Conservation (phyloP, 2,888 invertebrate genomes). For the Drosophila meridiana region DNA sequence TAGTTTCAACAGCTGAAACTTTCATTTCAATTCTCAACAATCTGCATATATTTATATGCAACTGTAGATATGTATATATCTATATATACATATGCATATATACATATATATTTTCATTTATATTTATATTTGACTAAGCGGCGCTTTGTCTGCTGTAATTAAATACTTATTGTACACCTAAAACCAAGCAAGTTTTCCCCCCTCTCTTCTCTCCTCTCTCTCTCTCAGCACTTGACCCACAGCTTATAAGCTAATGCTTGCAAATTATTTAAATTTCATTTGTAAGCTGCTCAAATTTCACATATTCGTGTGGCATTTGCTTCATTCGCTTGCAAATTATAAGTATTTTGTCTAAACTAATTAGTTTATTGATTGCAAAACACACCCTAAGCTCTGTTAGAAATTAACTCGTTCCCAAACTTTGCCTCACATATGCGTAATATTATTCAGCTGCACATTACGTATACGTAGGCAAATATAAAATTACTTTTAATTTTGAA, state of each 20-base stretch:
- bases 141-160: slow-evolving; percentile 26
- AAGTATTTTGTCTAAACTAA: not conserved
- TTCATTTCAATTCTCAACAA: slow-evolving; percentile 36
- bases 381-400: not conserved
- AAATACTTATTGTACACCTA: slow-evolving; percentile 32
- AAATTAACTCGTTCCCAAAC: not conserved
- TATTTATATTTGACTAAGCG: slow-evolving; percentile 3
- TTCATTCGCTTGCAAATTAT: not conserved
- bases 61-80: not conserved
- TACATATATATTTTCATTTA: not conserved
- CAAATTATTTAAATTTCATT: slow-evolving; percentile 31
- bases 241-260: slow-evolving; percentile 11
- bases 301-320: not conserved
- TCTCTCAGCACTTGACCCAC: not conserved
- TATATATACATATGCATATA: slow-evolving; percentile 19
- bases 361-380: slow-evolving; percentile 8
- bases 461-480: not conserved
- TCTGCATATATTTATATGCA: slow-evolving; percentile 19
- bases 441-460: not conserved
- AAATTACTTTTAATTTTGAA: not conserved
- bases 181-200: not conserved
- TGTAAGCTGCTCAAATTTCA: not conserved
- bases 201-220: not conserved
- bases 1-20: slow-evolving; percentile 46
- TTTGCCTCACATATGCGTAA: not conserved